phyloP scores from a whole-genome alignment of 2,113 vertebrate species.

The Alligator sinensis region DNA sequence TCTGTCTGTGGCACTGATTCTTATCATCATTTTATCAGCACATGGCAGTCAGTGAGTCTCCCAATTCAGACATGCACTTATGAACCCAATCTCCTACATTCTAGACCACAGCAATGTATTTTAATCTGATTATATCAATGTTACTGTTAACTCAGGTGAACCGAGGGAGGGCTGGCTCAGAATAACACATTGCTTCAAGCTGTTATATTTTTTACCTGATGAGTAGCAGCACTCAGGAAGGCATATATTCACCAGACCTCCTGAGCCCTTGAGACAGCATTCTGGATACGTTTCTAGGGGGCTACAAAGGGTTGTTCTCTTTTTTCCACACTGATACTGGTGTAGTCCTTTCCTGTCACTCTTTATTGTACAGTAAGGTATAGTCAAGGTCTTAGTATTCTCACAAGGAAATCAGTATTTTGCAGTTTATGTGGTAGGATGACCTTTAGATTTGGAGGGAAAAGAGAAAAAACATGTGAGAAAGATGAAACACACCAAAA shows the following conservation, averaged over 20 bases:
- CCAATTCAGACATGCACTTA: background rate
- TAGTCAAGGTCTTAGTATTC: conserved; percentile 39
- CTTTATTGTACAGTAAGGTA: background rate
- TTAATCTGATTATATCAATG: rapidly evolving
- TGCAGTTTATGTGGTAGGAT: conserved; percentile 19
- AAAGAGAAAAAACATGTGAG: background rate
- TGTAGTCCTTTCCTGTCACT: conserved; percentile 31
- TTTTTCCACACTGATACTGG: background rate
- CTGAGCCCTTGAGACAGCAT: rapidly evolving
- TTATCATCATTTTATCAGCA: background rate
- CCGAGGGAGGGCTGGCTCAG: rapidly evolving
- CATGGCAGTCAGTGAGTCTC: background rate
- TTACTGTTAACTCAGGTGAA: rapidly evolving
- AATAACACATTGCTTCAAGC: rapidly evolving
- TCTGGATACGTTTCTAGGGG: background rate
- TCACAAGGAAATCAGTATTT: conserved; percentile 59
- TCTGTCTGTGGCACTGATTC: rapidly evolving
- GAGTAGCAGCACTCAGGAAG: background rate
- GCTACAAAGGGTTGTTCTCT: background rate
- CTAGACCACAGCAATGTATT: rapidly evolving
- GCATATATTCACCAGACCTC: rapidly evolving
- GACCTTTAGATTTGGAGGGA: background rate
- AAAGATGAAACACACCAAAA: conserved; percentile 18
- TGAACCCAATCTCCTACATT: background rate
- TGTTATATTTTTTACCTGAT: background rate